Percentiles rank a stretch among this genome's conserved stretches.
Evolutionary conservation across 2,797 vertebrate species (phyloP).

Genomic region (Hylomyscus alleni): DNA sequence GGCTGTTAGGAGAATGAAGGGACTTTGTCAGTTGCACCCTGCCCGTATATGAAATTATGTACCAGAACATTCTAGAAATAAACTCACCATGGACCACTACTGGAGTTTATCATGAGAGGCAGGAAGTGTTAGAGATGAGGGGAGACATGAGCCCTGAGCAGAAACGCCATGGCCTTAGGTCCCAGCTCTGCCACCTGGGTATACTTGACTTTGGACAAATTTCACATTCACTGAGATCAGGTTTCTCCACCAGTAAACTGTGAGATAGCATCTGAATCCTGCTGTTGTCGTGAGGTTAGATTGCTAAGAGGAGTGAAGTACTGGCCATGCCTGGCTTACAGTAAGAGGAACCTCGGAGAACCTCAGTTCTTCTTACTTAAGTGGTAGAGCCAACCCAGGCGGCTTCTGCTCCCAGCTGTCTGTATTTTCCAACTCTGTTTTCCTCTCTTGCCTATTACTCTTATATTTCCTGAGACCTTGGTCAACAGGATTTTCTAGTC

Average conservation of each 20-base stretch:
- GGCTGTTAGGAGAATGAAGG: background rate
- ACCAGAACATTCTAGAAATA: conserved; percentile 11
- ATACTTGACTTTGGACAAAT: conserved; percentile 36
- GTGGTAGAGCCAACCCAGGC: background rate
- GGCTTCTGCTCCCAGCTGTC: background rate
- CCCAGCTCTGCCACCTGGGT: background rate
- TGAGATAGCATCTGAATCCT: background rate
- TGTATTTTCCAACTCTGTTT: conserved; percentile 33
- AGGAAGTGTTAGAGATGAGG: background rate
- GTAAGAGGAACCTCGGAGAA: background rate
- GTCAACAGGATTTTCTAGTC: conserved; percentile 42
- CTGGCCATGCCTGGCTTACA: background rate
- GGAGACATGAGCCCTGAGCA: background rate
- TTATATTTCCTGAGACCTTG: background rate
- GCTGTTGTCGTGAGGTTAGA: background rate
- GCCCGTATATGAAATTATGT: background rate
- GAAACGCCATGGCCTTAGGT: background rate
- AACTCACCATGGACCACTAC: background rate
- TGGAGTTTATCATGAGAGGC: background rate
- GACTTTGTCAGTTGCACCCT: background rate
- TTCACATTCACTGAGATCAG: conserved; percentile 38
- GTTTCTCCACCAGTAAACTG: conserved; percentile 32
- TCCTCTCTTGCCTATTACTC: conserved; percentile 37
- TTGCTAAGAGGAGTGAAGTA: background rate
- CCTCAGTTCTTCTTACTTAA: background rate